Conservation (phyloP, 37 sponge, comb jelly and placozoan species). For the Agelas oroides region DNA sequence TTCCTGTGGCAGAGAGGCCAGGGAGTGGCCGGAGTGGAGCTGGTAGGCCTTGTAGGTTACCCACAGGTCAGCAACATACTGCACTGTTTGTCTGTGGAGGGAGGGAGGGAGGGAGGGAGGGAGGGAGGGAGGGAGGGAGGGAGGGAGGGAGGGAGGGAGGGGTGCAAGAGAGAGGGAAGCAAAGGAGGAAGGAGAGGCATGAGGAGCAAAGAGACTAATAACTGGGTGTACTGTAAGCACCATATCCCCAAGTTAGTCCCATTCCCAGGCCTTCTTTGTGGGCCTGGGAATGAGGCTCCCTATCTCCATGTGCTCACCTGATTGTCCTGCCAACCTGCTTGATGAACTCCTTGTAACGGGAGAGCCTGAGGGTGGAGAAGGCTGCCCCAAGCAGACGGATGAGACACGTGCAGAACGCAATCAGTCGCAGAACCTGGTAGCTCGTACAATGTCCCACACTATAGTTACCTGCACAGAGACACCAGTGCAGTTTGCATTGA, state of each 20-base stretch:
- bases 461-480: constrained; percentile 41
- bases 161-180: background rate
- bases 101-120: background rate
- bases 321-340: constrained; percentile 86
- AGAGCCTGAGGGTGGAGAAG: constrained; percentile 78
- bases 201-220: background rate
- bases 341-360: constrained; percentile 84
- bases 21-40: constrained; percentile 28
- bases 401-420: constrained; percentile 87
- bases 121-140: background rate
- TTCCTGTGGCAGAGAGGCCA: constrained; percentile 31
- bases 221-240: background rate
- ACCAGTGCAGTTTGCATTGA: background rate
- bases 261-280: too few species aligned
- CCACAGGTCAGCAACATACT: constrained; percentile 94
- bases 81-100: constrained; percentile 71
- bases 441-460: constrained; percentile 52
- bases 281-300: too few species aligned
- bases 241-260: too few species aligned
- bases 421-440: constrained; percentile 68
- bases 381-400: constrained; percentile 78
- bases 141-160: background rate
- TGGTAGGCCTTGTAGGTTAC: constrained; percentile 53
- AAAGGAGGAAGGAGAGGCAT: background rate
- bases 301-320: constrained; percentile 14